Conservation (phyloP, 1,140 invertebrate genomes). For the Hypothenemus hampei region DNA sequence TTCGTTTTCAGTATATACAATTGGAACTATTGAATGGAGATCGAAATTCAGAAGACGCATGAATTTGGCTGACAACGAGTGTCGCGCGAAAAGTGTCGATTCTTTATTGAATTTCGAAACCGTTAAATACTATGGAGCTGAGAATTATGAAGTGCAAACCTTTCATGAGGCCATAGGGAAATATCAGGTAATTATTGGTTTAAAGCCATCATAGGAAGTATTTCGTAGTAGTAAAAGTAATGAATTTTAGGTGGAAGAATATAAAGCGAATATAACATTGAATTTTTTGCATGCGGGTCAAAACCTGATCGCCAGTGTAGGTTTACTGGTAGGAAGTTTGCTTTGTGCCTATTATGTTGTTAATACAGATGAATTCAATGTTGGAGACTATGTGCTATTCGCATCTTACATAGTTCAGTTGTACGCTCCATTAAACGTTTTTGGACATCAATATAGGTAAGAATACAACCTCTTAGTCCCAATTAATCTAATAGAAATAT, state of each 20-base stretch:
- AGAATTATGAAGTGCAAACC: slow-evolving; percentile 80
- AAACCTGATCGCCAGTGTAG: slow-evolving; percentile 80
- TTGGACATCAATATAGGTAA: slow-evolving; percentile 94
- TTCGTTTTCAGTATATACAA: slow-evolving; percentile 67
- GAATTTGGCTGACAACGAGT: slow-evolving; percentile 90
- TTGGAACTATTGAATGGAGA: slow-evolving; percentile 90
- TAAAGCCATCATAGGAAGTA: neutral
- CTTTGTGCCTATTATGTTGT: slow-evolving; percentile 84
- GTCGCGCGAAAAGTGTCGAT: slow-evolving; percentile 85
- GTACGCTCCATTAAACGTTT: slow-evolving; percentile 93
- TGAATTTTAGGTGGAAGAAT: slow-evolving; percentile 70
- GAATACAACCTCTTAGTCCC: neutral
- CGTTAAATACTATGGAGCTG: slow-evolving; percentile 95
- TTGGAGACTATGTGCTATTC: slow-evolving; percentile 94
- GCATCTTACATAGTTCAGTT: slow-evolving; percentile 90
- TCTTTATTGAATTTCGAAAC: slow-evolving; percentile 96
- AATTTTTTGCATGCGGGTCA: slow-evolving; percentile 87
- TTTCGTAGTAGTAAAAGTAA: neutral
- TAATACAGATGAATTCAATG: slow-evolving; percentile 63
- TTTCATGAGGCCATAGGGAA: slow-evolving; percentile 77
- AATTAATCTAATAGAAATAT: neutral
- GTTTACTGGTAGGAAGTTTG: slow-evolving; percentile 80
- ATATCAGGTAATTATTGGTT: slow-evolving; percentile 61
- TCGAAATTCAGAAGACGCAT: slow-evolving; percentile 89
- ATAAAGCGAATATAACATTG: slow-evolving; percentile 75